Base-by-base conservation (phyloP, 2,113 vertebrate species). In the Chaetops frenatus region DNA sequence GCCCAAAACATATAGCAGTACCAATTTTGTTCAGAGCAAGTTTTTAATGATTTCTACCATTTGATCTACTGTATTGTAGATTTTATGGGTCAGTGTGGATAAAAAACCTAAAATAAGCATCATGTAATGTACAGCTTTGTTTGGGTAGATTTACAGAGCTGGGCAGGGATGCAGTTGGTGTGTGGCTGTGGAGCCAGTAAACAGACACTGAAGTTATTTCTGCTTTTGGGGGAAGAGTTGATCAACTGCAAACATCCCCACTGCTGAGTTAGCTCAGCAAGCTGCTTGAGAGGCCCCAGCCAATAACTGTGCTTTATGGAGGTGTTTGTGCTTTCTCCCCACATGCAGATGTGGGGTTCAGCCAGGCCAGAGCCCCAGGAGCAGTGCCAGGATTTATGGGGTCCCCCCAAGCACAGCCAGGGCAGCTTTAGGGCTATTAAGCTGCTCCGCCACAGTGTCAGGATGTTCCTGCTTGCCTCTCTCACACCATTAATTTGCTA, bases 101-200 rank as follows among this genome's bases (percentile, higher is more conserved):
- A 70, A 67, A 91, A 94, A 88, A 95, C n/a, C 70, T 90, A 88
- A 95, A 94, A 80, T 74, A 96, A 95, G 88, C 93, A 94, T 96
- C 92, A 96, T 94, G 96, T 93, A 90, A 96, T 24, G 76, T 93
- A 83, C 56, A 94, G 88, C 82, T 92, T 86, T 96, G 82, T 93
- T 94, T 86, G 92, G 67, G 56, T 54, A 38, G 92, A 94, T 96
- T 92, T 93, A 90, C 45, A 86, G 93, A 88, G 72, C 40, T 3
- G 9, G 90, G 94, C 81, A 86, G 86, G 81, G 85, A 62, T 65
- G 88, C 88, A 88, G 93, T 28, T 29, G 0, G 38, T 36, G 72
- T 35, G 78, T 78, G 80, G 47, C 78, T 94, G 77, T 82, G 88
- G 88, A 81, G 81, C 88, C 80, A 78, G 61, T 61, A 86, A 95